Evolutionary conservation across 2,888 invertebrate genomes (phyloP).

Genomic region (Temnothorax ravouxi): DNA sequence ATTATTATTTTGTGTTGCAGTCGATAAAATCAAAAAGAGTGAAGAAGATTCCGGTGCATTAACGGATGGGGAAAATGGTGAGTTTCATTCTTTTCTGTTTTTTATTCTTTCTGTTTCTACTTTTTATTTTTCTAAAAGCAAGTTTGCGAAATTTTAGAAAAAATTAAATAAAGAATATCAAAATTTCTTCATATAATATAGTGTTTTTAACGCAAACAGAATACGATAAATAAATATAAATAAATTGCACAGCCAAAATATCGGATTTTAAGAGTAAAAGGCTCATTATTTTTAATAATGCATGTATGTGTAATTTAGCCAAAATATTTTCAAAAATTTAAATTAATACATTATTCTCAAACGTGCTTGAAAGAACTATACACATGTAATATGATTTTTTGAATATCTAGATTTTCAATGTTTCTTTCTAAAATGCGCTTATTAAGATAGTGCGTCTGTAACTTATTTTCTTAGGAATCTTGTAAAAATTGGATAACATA

Average conservation of each 20-base stretch:
- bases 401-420: not conserved
- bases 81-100: slow-evolving; percentile 63
- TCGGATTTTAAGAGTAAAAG: not conserved
- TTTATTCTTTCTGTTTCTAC: too few relatives aligned
- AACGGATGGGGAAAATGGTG: slow-evolving; percentile 85
- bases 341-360: not conserved
- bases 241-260: not conserved
- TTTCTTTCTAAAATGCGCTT: not conserved
- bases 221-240: not conserved
- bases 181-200: not conserved
- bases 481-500: too few relatives aligned
- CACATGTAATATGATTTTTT: not conserved
- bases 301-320: not conserved
- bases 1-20: slow-evolving; percentile 76
- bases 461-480: too few relatives aligned
- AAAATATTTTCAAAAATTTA: not conserved
- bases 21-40: slow-evolving; percentile 85
- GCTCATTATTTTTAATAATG: not conserved
- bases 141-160: not conserved
- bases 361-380: not conserved
- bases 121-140: not conserved
- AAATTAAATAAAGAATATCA: not conserved
- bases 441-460: too few relatives aligned
- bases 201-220: not conserved
- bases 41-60: slow-evolving; percentile 82